A percentile compares a stretch with the other conserved stretches of the same genome.
These are phyloP conservation scores for Strongylocentrotus purpuratus DNA, from an alignment of 35 echinoderm and acorn worm genomes.

Conservation along the genomic window DNA sequence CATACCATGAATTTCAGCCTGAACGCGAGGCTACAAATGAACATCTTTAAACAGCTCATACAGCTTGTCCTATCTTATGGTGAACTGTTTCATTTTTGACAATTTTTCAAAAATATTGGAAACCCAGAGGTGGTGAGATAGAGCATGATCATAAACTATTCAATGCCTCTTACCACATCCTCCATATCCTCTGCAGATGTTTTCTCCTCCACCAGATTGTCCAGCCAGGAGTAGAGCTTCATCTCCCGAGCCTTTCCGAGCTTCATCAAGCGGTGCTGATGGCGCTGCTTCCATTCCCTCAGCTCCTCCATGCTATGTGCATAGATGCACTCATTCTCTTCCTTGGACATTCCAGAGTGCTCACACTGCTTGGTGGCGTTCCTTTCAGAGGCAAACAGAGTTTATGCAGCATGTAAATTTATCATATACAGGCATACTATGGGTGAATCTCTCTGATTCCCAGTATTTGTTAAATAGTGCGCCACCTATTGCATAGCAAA, in stretches of 20 bases:
- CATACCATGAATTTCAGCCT: too few relatives aligned
- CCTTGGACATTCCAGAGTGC: slow-evolving; percentile 56
- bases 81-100: too few relatives aligned
- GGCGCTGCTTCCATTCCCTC: slow-evolving; percentile 81
- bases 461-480: background rate
- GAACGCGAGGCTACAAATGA: too few relatives aligned
- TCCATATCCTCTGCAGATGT: slow-evolving; percentile 57
- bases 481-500: too few relatives aligned
- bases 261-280: slow-evolving; percentile 87
- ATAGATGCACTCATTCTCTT: slow-evolving; percentile 73
- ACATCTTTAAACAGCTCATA: too few relatives aligned
- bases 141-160: too few relatives aligned
- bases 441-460: background rate
- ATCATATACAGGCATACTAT: background rate
- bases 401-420: background rate
- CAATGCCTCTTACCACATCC: slow-evolving; percentile 67
- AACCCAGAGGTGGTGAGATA: too few relatives aligned
- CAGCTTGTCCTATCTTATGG: too few relatives aligned
- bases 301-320: slow-evolving; percentile 87
- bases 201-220: slow-evolving; percentile 56
- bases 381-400: slow-evolving; percentile 47
- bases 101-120: too few relatives aligned
- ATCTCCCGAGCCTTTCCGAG: slow-evolving; percentile 68
- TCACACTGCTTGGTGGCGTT: slow-evolving; percentile 51
- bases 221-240: slow-evolving; percentile 83